phyloP scores from a whole-genome alignment of 2,888 invertebrate genomes.

The Celastrina argiolus region DNA sequence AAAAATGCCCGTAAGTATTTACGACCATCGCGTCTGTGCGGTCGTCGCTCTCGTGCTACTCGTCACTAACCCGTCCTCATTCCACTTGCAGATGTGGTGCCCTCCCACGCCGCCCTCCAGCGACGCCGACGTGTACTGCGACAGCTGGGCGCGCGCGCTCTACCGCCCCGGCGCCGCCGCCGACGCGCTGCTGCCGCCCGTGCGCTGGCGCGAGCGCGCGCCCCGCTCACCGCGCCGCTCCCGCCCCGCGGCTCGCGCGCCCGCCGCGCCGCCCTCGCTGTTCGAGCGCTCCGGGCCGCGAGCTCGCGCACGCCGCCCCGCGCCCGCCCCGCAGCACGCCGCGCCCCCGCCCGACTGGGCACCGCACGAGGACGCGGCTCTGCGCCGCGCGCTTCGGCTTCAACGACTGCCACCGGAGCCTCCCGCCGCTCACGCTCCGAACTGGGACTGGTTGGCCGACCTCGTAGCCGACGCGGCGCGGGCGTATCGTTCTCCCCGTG shows the following conservation, averaged over 20 bases:
- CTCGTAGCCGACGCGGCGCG: slow-evolving; percentile 92
- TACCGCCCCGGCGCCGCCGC: slow-evolving; percentile 87
- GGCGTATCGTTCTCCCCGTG: slow-evolving; percentile 92
- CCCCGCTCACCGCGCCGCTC: slow-evolving; percentile 76
- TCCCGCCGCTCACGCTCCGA: slow-evolving; percentile 90
- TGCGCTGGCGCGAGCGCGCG: slow-evolving; percentile 81
- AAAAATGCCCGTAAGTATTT: slow-evolving; percentile 87
- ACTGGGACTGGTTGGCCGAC: slow-evolving; percentile 97
- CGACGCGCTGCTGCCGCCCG: slow-evolving; percentile 83
- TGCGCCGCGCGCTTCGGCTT: slow-evolving; percentile 87
- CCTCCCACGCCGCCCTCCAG: slow-evolving; percentile 97
- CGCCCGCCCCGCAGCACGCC: slow-evolving; percentile 82
- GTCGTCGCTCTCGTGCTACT: background rate
- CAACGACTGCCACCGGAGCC: slow-evolving; percentile 81
- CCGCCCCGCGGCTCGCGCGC: slow-evolving; percentile 81
- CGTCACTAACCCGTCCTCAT: slow-evolving; percentile 21
- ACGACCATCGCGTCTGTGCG: background rate
- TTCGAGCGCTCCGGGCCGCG: slow-evolving; percentile 85
- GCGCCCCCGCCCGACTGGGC: slow-evolving; percentile 92
- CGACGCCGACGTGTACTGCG: slow-evolving; percentile 94
- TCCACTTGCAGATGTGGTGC: slow-evolving; percentile 89
- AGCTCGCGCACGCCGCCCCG: slow-evolving; percentile 81
- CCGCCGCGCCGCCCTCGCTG: slow-evolving; percentile 85
- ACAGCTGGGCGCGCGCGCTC: slow-evolving; percentile 88
- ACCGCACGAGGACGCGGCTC: slow-evolving; percentile 92